Conservation (phyloP, 2,113 vertebrate species). For the Myotis brandtii region DNA sequence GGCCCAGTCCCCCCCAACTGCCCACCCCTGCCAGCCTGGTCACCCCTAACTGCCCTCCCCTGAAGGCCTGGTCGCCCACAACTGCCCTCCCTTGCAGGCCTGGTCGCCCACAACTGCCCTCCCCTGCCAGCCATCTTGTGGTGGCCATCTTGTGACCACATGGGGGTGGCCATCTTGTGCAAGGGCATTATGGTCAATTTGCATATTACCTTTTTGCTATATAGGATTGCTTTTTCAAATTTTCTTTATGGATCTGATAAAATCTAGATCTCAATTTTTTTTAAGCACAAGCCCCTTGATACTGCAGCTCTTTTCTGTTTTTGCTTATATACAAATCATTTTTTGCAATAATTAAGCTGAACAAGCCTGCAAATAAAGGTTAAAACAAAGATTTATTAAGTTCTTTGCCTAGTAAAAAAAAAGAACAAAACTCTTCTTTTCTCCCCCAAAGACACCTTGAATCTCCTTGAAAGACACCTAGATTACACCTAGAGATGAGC, state of each 20-base stretch:
- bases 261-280: not conserved
- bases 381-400: not conserved
- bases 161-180: too few relatives aligned
- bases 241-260: not conserved
- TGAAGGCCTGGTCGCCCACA: too few relatives aligned
- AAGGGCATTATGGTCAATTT: too few relatives aligned
- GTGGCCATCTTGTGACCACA: too few relatives aligned
- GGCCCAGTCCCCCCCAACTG: too few relatives aligned
- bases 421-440: not conserved
- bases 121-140: too few relatives aligned
- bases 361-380: not conserved
- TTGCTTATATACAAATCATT: not conserved
- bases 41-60: too few relatives aligned
- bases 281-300: not conserved
- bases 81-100: too few relatives aligned
- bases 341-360: not conserved
- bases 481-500: not conserved
- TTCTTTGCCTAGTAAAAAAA: not conserved
- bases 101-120: too few relatives aligned
- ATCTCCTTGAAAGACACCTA: slow-evolving; percentile 6
- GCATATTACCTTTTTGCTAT: too few relatives aligned
- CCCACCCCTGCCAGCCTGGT: too few relatives aligned
- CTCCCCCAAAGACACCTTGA: not conserved
- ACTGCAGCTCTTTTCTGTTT: not conserved
- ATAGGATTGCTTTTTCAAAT: not conserved